Percentiles rank a stretch among this genome's conserved stretches.
Conservation (phyloP, 2,797 vertebrate genomes). For the Pangasius macronema region DNA sequence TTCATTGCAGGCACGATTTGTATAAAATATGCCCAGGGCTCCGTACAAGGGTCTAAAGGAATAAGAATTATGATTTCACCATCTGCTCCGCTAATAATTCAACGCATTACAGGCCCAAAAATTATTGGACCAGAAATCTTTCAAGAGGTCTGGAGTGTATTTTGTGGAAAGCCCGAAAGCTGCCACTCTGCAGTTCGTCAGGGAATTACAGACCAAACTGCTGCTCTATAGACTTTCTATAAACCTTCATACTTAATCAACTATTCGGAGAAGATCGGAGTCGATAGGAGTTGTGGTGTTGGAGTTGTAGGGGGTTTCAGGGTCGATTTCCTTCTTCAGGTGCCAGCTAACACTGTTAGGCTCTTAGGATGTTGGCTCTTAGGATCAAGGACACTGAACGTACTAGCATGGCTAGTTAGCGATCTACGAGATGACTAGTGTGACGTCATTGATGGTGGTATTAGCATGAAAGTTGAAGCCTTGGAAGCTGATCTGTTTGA, state of each 20-base stretch:
- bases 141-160: slow-evolving; percentile 20
- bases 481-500: background rate
- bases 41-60: background rate
- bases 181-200: slow-evolving; percentile 42
- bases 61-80: slow-evolving; percentile 26
- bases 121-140: background rate
- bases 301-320: too few species aligned
- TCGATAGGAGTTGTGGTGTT: too few species aligned
- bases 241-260: slow-evolving; percentile 40
- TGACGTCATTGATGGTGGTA: background rate
- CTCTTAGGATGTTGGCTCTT: too few species aligned
- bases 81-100: slow-evolving; percentile 11
- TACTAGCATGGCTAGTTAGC: background rate
- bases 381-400: too few species aligned
- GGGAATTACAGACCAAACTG: slow-evolving; percentile 54
- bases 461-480: background rate
- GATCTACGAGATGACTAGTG: background rate
- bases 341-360: background rate
- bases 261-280: too few species aligned
- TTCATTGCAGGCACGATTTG: slow-evolving; percentile 44
- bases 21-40: slow-evolving; percentile 45
- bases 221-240: slow-evolving; percentile 9
- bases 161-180: slow-evolving; percentile 32
- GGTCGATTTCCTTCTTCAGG: too few species aligned
- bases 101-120: background rate